Conservation (phyloP, 1,140 invertebrate genomes). For the Anthonomus grandis region DNA sequence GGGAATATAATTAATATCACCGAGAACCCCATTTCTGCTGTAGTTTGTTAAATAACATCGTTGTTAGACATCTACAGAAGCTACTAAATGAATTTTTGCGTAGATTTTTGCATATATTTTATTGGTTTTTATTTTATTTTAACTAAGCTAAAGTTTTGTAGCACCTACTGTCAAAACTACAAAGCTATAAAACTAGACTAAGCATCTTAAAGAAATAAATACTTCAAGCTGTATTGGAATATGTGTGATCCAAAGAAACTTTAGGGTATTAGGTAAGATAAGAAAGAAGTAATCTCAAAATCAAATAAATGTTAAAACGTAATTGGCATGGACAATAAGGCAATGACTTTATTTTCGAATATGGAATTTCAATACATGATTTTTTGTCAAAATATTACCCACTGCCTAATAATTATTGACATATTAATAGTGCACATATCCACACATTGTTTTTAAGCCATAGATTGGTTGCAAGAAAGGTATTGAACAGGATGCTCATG, state of each 20-base stretch:
- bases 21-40: constrained; percentile 74
- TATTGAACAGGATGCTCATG: too few species aligned
- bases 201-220: neutral
- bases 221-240: constrained; percentile 41
- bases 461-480: too few species aligned
- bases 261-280: constrained; percentile 9
- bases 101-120: neutral
- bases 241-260: constrained; percentile 27
- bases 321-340: neutral
- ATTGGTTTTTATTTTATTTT: neutral
- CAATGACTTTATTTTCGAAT: neutral
- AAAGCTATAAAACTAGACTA: neutral
- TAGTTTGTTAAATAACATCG: constrained; percentile 61
- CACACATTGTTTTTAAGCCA: neutral
- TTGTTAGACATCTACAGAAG: neutral
- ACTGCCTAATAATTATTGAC: constrained; percentile 34
- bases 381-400: constrained; percentile 28
- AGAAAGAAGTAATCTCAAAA: neutral
- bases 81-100: too few species aligned
- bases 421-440: neutral
- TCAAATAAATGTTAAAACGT: neutral
- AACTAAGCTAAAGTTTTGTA: neutral
- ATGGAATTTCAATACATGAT: constrained; percentile 44
- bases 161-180: neutral
- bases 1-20: constrained; percentile 72